Evolutionary conservation across 64 coral and sea anemone species (phyloP), one percentile per base, ranked within the genome.

Genomic region (Cladopsammia gracilis): DNA sequence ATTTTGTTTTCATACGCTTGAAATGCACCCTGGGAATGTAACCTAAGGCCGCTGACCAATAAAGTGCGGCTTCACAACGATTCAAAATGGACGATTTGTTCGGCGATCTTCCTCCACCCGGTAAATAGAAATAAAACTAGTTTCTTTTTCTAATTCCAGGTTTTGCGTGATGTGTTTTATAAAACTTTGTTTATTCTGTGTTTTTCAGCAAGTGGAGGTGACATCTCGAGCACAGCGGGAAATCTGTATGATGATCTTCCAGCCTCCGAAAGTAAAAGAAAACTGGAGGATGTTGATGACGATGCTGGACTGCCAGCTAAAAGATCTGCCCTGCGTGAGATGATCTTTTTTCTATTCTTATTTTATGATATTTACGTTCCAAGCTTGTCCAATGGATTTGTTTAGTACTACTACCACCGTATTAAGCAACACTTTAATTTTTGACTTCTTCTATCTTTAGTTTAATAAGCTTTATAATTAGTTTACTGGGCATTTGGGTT

Each of bases 1-100:
- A 66, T 67, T 48, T 75, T 75, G 14, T 50, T 48, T 75, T 75
- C 4, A 20, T 5, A 19, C 4, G 0, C 4, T 18, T 25, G 77
- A 61, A 80, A 20, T 75, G 77, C 24, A 61, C 62, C 6, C 12
- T 80, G 25, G 25, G 77, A 43, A 43, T 43, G 1, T 64, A 22
- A 23, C 1, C 9, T 5, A 73, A 44, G 18, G 14, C 80, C 61
- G 80, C 80, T 84, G 80, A 66, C n/a, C 60, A 62, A 47, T 4
- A 0, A 48, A 20, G 4, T 66, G 60, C 60, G 42, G 60, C 43
- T 67, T 68, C 44, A 18, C 24, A 73, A 18, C 20, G 10, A 77
- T 24, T 77, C 58, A 84, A 84, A 84, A 84, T 84, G 80, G 80
- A 84, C 80, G 80, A 84, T 48, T 67, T 84, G 20, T 84, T 84